Evolutionary conservation across 1,140 invertebrate species (phyloP).

Genomic region (Pseudomyrmex cubaensis): DNA sequence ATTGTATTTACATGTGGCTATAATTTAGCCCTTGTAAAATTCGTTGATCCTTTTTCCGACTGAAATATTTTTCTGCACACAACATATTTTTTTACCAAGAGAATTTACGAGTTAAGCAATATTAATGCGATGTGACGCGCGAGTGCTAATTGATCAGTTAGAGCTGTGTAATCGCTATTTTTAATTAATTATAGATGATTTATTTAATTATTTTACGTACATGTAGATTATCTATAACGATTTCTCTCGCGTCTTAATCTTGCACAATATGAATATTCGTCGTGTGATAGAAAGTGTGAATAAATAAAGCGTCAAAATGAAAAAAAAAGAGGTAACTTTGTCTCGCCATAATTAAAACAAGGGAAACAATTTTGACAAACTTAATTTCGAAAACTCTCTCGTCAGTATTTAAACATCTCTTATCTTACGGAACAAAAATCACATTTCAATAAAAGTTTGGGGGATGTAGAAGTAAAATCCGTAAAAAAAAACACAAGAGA

Average conservation of each 20-base stretch:
- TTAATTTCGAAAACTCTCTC: not conserved
- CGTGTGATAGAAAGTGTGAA: not conserved
- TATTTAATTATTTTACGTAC: conserved; percentile 12
- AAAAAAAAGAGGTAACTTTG: not conserved
- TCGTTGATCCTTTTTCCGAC: conserved; percentile 21
- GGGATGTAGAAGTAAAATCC: too few species aligned
- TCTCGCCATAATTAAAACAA: not conserved
- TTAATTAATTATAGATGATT: conserved; percentile 23
- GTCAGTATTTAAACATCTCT: not conserved
- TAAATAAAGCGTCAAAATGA: not conserved
- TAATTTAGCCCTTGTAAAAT: conserved; percentile 29
- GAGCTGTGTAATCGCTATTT: conserved; percentile 21
- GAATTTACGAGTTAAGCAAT: conserved; percentile 5
- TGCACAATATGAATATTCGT: conserved; percentile 39
- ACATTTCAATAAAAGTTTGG: too few species aligned
- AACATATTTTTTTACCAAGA: conserved; percentile 51
- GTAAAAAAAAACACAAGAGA: conserved; percentile 5
- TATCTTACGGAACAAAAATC: too few species aligned
- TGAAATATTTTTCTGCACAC: conserved; percentile 48
- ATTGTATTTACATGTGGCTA: conserved; percentile 12
- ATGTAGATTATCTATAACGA: not conserved
- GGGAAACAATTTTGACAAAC: not conserved
- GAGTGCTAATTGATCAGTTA: conserved; percentile 32
- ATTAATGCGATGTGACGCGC: conserved; percentile 8
- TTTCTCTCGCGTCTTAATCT: conserved; percentile 35